Evolutionary conservation across 2,888 invertebrate species (phyloP).

Genomic region (Galerucella calmariensis): DNA sequence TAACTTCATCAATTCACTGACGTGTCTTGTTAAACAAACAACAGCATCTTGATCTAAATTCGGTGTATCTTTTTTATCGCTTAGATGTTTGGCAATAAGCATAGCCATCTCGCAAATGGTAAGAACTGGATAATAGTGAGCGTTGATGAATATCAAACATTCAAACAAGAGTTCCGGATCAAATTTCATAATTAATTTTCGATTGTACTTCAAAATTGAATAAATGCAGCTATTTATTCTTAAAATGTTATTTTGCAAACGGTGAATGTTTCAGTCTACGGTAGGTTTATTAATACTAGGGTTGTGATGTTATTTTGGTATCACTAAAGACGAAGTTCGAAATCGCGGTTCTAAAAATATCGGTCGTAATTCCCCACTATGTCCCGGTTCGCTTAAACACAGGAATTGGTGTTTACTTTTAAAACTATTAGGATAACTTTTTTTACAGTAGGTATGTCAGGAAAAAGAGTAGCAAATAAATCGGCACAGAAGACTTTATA

Average conservation of each 20-base stretch:
- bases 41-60: slow-evolving; percentile 48
- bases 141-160: slow-evolving; percentile 50
- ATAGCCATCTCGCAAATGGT: slow-evolving; percentile 46
- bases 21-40: slow-evolving; percentile 46
- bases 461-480: neutral
- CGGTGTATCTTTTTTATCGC: slow-evolving; percentile 46
- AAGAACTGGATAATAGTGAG: slow-evolving; percentile 50
- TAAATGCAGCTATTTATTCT: neutral
- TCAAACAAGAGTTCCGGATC: slow-evolving; percentile 52
- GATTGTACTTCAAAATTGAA: neutral
- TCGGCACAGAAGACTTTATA: too few relatives aligned
- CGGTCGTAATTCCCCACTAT: neutral
- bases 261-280: neutral
- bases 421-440: neutral
- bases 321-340: neutral
- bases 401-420: neutral
- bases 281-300: neutral
- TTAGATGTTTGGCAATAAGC: slow-evolving; percentile 48
- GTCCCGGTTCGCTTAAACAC: neutral
- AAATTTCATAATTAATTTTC: slow-evolving; percentile 40
- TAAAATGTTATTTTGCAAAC: neutral
- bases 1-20: slow-evolving; percentile 48
- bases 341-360: slow-evolving; percentile 4
- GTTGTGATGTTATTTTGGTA: neutral
- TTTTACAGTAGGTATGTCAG: neutral